Base-by-base conservation (phyloP, 2,888 invertebrate genomes). In the Tenthredo mesomela region DNA sequence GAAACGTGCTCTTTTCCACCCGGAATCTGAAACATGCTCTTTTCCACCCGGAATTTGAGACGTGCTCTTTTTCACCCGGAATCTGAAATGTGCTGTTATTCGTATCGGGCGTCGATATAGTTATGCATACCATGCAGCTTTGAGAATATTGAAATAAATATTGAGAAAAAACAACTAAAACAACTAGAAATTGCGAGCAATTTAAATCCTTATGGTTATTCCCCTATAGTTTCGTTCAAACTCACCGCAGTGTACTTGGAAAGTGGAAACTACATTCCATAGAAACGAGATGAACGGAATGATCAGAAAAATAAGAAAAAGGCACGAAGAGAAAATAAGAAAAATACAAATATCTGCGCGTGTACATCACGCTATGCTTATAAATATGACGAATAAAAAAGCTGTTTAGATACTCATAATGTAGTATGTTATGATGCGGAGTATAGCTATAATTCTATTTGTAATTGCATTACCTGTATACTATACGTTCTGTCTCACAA, bases 141-240 rank as follows among this genome's bases (percentile, higher is more conserved):
- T 33, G 67, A 67, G 67, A 33, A 67, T 33, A 67, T 67, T 67
- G 33, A 29, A 70, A 67, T 0, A 37, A 37, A 67, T n/a, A n/a
- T n/a, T n/a, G 4, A 33, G 4, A 33, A 33, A 29, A 71, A 73
- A 40, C 12, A 40, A 43, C 21, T 43, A 15, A 73, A 73, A 40
- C 71, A 40, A 73, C 71, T 43, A 73, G 71, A 73, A 73, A 73
- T 73, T 73, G 71, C 71, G 40, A 40, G 71, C 40, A 73, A 73
- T 73, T 12, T 21, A 10, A 73, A 21, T n/a, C 33, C 33, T 40
- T 6, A 40, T 18, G 67, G 15, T 33, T 67, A 67, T 33, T 33
- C 67, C 71, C 21, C 71, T 18, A 43, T 18, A 43, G 71, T 12
- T 73, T 73, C 25, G 71, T 21, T 43, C 43, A 43, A 43, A 43